Conservation (phyloP, 2,113 vertebrate species). For the Cheilinus undulatus region DNA sequence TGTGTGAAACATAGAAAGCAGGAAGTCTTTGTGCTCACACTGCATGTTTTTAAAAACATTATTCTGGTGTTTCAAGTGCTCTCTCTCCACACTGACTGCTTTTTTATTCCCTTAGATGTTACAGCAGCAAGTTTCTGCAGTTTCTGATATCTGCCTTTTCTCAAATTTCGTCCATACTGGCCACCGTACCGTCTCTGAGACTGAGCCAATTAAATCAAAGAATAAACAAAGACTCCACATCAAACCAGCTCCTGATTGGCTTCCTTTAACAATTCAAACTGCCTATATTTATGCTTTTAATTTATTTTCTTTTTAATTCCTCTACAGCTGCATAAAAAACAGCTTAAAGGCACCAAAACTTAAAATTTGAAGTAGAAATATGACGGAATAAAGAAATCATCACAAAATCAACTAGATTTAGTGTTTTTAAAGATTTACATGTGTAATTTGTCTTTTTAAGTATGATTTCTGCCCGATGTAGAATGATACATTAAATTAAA, state of each 20-base stretch:
- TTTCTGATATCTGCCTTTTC: background rate
- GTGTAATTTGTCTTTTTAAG: no score
- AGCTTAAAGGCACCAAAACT: background rate
- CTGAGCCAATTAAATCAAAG: conserved; percentile 41
- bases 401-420: background rate
- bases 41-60: background rate
- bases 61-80: background rate
- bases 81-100: background rate
- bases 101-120: background rate
- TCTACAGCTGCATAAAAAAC: no score
- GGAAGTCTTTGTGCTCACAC: background rate
- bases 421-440: background rate
- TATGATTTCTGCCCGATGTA: no score
- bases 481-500: no score
- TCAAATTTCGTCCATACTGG: conserved; percentile 17
- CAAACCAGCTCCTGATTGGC: conserved; percentile 42
- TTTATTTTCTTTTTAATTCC: background rate
- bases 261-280: background rate
- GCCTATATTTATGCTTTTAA: background rate
- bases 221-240: conserved; percentile 35
- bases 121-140: background rate
- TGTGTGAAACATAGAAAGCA: conserved; percentile 1
- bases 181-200: conserved; percentile 26
- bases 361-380: background rate
- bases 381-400: background rate